Conservation (phyloP, 2,888 invertebrate genomes). For the Lapara coniferarum region DNA sequence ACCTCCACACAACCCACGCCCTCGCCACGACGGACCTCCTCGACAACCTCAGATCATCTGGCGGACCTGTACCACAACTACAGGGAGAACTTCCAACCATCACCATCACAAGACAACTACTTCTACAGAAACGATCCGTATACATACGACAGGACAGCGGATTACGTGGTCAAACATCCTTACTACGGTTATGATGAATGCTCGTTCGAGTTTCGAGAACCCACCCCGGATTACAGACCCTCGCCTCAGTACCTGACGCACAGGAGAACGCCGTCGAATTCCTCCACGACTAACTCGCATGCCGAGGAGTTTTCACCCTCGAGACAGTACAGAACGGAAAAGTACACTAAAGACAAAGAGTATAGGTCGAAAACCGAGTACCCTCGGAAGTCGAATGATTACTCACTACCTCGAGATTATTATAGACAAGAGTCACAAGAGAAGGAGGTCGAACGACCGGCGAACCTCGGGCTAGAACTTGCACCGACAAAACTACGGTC, state of each 20-base stretch:
- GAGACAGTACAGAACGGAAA: slow-evolving; percentile 58
- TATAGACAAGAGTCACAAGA: slow-evolving; percentile 70
- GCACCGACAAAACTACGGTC: slow-evolving; percentile 88
- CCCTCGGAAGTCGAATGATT: slow-evolving; percentile 66
- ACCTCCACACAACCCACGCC: slow-evolving; percentile 84
- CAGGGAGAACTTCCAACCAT: slow-evolving; percentile 75
- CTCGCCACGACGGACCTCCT: slow-evolving; percentile 89
- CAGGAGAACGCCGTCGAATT: slow-evolving; percentile 90
- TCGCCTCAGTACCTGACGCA: slow-evolving; percentile 81
- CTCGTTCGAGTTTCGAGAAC: slow-evolving; percentile 69
- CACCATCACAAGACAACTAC: slow-evolving; percentile 64
- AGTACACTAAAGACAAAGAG: slow-evolving; percentile 59
- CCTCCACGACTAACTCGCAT: slow-evolving; percentile 84
- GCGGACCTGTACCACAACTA: slow-evolving; percentile 85
- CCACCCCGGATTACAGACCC: slow-evolving; percentile 66
- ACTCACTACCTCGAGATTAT: slow-evolving; percentile 68
- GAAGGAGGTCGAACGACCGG: slow-evolving; percentile 71
- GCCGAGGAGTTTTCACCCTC: slow-evolving; percentile 77
- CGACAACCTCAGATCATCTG: slow-evolving; percentile 83
- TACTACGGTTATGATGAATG: slow-evolving; percentile 74
- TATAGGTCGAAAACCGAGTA: slow-evolving; percentile 69
- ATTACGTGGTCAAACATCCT: slow-evolving; percentile 74
- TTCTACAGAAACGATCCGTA: slow-evolving; percentile 68
- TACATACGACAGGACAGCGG: slow-evolving; percentile 71
- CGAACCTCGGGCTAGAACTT: slow-evolving; percentile 85